phyloP scores from a whole-genome alignment of 2,888 invertebrate species.

The Xanthorhoe spadicearia region DNA sequence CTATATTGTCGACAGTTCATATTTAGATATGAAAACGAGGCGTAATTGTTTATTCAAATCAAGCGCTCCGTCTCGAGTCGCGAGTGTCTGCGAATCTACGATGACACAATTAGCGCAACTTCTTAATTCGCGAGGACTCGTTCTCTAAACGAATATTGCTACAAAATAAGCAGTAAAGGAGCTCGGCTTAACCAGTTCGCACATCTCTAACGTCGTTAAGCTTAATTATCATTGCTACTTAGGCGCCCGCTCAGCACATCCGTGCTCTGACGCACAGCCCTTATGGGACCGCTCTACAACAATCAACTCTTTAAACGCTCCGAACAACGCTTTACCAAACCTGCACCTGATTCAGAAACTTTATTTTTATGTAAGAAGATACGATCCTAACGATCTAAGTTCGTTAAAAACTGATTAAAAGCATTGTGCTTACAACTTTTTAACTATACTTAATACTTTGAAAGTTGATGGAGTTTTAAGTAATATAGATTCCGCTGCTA shows the following conservation, averaged over 20 bases:
- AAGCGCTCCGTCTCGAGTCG: conserved; percentile 50
- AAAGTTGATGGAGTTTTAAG: conserved; percentile 30
- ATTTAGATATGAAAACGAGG: conserved; percentile 51
- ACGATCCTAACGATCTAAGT: conserved; percentile 35
- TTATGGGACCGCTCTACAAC: conserved; percentile 41
- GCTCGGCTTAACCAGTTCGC: conserved; percentile 73
- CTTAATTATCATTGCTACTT: conserved; percentile 79
- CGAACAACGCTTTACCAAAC: conserved; percentile 31
- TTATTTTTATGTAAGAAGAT: conserved; percentile 20
- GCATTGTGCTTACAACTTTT: conserved; percentile 43
- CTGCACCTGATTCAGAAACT: conserved; percentile 6
- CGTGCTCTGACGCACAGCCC: conserved; percentile 49
- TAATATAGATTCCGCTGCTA: conserved; percentile 28
- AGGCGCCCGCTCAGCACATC: conserved; percentile 56
- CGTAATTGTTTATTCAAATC: conserved; percentile 58
- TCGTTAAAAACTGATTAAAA: conserved; percentile 41
- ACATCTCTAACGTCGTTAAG: conserved; percentile 73
- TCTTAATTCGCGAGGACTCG: conserved; percentile 70
- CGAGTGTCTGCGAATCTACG: conserved; percentile 38
- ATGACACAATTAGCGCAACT: conserved; percentile 67
- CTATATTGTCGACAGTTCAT: conserved; percentile 42
- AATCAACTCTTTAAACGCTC: conserved; percentile 38
- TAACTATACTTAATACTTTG: conserved; percentile 41
- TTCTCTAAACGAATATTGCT: conserved; percentile 72
- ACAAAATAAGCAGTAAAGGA: conserved; percentile 76